A percentile compares a stretch with the other conserved stretches of the same genome.
Conservation (phyloP, 2,113 vertebrate genomes). For the Perognathus longimembris region DNA sequence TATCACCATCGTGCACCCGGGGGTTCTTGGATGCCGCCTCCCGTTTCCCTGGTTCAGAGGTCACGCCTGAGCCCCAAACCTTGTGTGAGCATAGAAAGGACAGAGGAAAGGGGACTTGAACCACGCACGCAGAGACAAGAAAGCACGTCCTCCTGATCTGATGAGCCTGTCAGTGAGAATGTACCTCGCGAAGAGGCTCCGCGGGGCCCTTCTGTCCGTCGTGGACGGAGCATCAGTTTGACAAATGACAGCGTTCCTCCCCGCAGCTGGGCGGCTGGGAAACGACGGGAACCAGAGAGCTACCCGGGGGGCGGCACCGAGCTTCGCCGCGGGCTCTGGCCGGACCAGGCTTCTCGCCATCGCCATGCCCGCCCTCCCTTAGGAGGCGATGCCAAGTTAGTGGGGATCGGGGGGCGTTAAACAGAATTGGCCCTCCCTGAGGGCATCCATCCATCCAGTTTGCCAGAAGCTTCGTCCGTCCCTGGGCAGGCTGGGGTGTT, state of each 20-base stretch:
- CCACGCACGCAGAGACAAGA: background rate
- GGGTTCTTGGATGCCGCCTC: constrained; percentile 32
- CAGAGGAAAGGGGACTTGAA: too few relatives aligned
- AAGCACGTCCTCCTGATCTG: background rate
- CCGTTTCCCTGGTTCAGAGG: background rate
- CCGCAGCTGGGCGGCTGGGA: background rate
- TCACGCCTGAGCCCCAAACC: too few relatives aligned
- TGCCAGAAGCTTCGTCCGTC: constrained; percentile 18
- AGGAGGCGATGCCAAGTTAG: constrained; percentile 35
- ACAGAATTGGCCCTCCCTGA: constrained; percentile 31
- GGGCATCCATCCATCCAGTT: background rate
- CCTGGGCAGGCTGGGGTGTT: background rate
- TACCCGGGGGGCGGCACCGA: background rate
- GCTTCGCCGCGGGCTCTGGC: background rate
- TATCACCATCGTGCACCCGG: constrained; percentile 6
- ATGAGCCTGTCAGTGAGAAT: background rate
- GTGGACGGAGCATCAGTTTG: background rate
- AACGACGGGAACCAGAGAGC: background rate
- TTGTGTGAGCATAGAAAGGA: too few relatives aligned
- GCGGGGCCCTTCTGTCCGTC: background rate
- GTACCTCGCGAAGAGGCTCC: background rate
- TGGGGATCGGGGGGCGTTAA: constrained; percentile 27
- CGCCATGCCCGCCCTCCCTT: background rate
- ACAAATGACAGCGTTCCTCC: background rate
- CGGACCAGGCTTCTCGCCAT: background rate